Evolutionary conservation across 2,797 vertebrate species (phyloP).

Genomic region (Botia kubotai): DNA sequence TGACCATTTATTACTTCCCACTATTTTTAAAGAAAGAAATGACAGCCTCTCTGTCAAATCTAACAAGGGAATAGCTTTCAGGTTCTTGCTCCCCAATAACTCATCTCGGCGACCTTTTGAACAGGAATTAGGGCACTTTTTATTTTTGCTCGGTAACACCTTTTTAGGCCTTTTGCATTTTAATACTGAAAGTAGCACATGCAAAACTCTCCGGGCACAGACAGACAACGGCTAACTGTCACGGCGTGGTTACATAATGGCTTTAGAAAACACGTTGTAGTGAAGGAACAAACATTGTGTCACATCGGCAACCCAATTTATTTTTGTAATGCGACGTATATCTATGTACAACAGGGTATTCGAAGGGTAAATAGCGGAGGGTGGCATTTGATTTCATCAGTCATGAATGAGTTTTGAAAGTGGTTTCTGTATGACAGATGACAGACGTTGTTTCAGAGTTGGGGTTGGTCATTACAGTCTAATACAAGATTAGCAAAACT

Average conservation of each 20-base stretch:
- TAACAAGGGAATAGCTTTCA: constrained; percentile 87
- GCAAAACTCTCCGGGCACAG: constrained; percentile 53
- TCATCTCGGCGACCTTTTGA: constrained; percentile 84
- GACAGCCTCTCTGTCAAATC: constrained; percentile 84
- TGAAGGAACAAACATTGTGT: neutral
- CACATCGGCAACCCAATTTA: neutral
- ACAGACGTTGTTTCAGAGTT: no score
- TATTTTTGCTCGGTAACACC: constrained; percentile 78
- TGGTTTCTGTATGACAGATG: no score
- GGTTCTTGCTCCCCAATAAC: constrained; percentile 82
- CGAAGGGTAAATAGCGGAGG: no score
- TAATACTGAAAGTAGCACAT: constrained; percentile 71
- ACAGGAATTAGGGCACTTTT: constrained; percentile 85
- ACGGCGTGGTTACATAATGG: neutral
- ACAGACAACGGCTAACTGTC: constrained; percentile 56
- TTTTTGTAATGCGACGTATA: no score
- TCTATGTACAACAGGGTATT: no score
- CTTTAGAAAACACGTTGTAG: neutral
- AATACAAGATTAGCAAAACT: no score
- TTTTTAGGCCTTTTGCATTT: constrained; percentile 81
- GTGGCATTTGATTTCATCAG: no score
- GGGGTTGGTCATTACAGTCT: no score
- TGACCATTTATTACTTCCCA: constrained; percentile 85
- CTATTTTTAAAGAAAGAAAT: constrained; percentile 85
- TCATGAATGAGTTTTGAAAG: no score